Percentiles rank a stretch among this genome's conserved stretches.
phyloP scores from a whole-genome alignment of 1,140 invertebrate genomes.

The Semibalanus balanoides region DNA sequence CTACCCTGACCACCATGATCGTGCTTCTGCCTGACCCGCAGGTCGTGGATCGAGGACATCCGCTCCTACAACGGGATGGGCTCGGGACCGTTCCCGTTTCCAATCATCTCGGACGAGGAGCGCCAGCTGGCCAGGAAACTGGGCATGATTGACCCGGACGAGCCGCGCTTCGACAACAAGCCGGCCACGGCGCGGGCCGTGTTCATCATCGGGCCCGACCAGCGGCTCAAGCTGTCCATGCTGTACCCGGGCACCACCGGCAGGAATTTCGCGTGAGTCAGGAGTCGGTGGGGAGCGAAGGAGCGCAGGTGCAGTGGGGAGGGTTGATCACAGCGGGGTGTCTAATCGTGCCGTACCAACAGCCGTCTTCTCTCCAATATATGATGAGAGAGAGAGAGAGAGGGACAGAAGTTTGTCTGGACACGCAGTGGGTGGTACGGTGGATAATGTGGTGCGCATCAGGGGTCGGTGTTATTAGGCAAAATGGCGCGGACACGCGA shows the following conservation, averaged over 20 bases:
- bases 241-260: constrained; percentile 82
- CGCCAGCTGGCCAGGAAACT: constrained; percentile 58
- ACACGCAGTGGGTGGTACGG: too few relatives aligned
- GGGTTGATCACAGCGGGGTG: too few relatives aligned
- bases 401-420: too few relatives aligned
- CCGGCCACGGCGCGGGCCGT: constrained; percentile 66
- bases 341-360: too few relatives aligned
- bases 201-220: constrained; percentile 75
- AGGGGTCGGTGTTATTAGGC: background rate
- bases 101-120: constrained; percentile 71
- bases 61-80: constrained; percentile 49
- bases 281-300: background rate
- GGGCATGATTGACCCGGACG: constrained; percentile 78
- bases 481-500: too few relatives aligned
- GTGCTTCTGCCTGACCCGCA: background rate
- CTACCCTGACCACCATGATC: too few relatives aligned
- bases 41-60: constrained; percentile 41
- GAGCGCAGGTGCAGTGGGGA: too few relatives aligned
- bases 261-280: constrained; percentile 70
- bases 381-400: too few relatives aligned
- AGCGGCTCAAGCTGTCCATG: constrained; percentile 71
- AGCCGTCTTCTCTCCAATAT: too few relatives aligned
- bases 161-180: constrained; percentile 57
- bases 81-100: constrained; percentile 57
- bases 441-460: too few relatives aligned